Percentiles rank a stretch among this genome's conserved stretches.
These are phyloP conservation scores for Micrasema minimum DNA, from an alignment of 1,140 invertebrate species.

Conservation along the genomic window DNA sequence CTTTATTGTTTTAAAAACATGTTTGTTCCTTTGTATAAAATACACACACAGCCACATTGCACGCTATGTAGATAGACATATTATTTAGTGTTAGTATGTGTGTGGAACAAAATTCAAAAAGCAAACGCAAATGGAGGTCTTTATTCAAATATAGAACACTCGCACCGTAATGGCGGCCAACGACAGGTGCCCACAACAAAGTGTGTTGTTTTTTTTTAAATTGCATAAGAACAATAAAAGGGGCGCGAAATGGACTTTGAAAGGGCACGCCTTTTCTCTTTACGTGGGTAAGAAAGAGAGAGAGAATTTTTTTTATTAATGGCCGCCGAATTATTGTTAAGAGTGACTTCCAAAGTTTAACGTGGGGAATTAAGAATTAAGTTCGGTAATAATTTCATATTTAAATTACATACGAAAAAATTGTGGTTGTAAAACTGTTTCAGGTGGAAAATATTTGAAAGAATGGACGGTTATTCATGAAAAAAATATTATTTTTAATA, in stretches of 20 bases:
- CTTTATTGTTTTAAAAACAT: too few species aligned
- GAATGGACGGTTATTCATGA: too few species aligned
- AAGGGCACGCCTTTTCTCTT: constrained; percentile 19
- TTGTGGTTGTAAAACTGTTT: too few species aligned
- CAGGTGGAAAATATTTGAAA: too few species aligned
- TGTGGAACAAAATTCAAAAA: constrained; percentile 6
- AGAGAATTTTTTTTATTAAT: constrained; percentile 18
- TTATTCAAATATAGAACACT: constrained; percentile 25
- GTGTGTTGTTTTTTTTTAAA: constrained; percentile 20
- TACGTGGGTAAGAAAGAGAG: constrained; percentile 8
- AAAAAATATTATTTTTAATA: too few species aligned
- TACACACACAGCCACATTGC: too few species aligned
- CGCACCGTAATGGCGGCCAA: constrained; percentile 17
- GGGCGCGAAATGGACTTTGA: constrained; percentile 10
- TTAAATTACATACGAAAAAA: too few species aligned
- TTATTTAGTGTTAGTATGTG: background rate
- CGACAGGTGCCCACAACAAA: constrained; percentile 27
- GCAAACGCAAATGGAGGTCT: constrained; percentile 31
- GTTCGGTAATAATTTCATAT: too few species aligned
- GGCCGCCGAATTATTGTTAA: constrained; percentile 16
- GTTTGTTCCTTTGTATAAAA: too few species aligned
- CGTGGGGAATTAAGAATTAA: background rate
- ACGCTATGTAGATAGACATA: too few species aligned
- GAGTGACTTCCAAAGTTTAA: constrained; percentile 15
- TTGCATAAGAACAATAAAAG: constrained; percentile 17